Evolutionary conservation across 2,113 vertebrate genomes (phyloP).

Genomic region (Apteryx owenii): DNA sequence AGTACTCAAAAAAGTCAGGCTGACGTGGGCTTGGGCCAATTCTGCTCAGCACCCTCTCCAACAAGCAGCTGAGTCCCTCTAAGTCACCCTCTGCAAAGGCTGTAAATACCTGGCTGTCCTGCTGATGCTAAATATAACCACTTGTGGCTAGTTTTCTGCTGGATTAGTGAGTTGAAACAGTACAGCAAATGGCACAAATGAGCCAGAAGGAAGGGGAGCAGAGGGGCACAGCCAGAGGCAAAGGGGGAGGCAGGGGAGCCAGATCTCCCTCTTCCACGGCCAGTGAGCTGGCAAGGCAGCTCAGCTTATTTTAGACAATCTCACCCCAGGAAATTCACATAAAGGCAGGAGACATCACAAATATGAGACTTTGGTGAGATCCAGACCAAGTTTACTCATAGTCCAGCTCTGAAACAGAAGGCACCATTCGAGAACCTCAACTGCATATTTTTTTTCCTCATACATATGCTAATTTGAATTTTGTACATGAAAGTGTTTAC

Average conservation of each 20-base stretch:
- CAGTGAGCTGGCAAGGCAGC: not conserved
- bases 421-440: not conserved
- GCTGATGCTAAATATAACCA: not conserved
- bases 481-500: not conserved
- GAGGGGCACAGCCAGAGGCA: not conserved
- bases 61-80: not conserved
- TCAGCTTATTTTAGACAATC: not conserved
- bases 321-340: not conserved
- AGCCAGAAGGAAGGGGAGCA: not conserved
- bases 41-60: not conserved
- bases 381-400: not conserved
- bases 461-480: not conserved
- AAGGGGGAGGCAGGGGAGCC: not conserved
- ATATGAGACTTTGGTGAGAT: not conserved
- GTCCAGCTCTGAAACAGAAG: not conserved
- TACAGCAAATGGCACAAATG: not conserved
- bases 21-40: not conserved
- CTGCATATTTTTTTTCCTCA: not conserved
- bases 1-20: too few species aligned
- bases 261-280: too few species aligned
- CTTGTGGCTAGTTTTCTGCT: not conserved
- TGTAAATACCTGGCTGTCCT: not conserved
- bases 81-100: not conserved
- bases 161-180: accelerated
- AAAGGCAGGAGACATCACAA: not conserved